Evolutionary conservation across 2,113 vertebrate species (phyloP).

Genomic region (Choloepus hoffmanni): DNA sequence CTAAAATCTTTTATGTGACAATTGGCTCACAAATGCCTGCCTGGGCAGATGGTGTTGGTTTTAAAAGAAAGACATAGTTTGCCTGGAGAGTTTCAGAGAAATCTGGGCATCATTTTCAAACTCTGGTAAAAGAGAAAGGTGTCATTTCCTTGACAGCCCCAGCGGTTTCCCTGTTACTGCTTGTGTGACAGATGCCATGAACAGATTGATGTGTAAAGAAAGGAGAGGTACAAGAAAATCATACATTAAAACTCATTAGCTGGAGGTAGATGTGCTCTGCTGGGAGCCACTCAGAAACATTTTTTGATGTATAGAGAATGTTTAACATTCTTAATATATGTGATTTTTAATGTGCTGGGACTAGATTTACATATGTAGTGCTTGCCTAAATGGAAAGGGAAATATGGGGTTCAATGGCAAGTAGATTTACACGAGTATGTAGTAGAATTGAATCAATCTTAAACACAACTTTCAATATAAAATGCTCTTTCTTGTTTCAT

Average conservation of each 20-base stretch:
- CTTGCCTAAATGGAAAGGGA: slow-evolving; percentile 80
- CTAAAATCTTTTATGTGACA: slow-evolving; percentile 83
- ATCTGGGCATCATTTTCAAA: slow-evolving; percentile 84
- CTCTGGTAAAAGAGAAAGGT: slow-evolving; percentile 86
- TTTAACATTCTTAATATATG: slow-evolving; percentile 85
- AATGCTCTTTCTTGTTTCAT: neutral
- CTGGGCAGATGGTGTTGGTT: slow-evolving; percentile 86
- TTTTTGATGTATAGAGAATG: slow-evolving; percentile 83
- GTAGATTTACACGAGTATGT: slow-evolving; percentile 76
- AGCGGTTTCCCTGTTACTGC: slow-evolving; percentile 83
- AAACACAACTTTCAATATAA: slow-evolving; percentile 53
- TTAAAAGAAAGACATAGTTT: slow-evolving; percentile 83
- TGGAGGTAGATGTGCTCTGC: slow-evolving; percentile 80
- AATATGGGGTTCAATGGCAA: slow-evolving; percentile 61
- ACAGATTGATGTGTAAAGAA: slow-evolving; percentile 87
- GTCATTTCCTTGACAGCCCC: slow-evolving; percentile 84
- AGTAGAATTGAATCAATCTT: slow-evolving; percentile 69
- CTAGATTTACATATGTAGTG: slow-evolving; percentile 81
- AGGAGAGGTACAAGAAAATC: slow-evolving; percentile 83
- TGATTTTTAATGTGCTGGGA: slow-evolving; percentile 83
- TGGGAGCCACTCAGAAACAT: slow-evolving; percentile 81
- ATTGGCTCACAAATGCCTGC: slow-evolving; percentile 75
- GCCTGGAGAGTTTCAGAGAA: slow-evolving; percentile 85
- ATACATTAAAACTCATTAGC: slow-evolving; percentile 88
- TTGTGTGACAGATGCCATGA: slow-evolving; percentile 88